Evolutionary conservation across 2,797 vertebrate species (phyloP).

Genomic region (Knipowitschia caucasica): DNA sequence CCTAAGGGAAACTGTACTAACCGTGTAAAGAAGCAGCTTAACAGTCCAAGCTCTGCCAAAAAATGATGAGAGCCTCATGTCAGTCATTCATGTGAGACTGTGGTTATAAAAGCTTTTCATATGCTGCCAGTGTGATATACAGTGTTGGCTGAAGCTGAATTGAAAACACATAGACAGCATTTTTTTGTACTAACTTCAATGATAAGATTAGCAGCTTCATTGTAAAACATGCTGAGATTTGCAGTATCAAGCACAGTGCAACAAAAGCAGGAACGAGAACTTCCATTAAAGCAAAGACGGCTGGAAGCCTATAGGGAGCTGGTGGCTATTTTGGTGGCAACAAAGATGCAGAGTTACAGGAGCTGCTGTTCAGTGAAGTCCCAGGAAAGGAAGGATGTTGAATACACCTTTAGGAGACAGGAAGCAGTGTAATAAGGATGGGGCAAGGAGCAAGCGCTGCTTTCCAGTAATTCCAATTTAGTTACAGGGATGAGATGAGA

Average conservation of each 20-base stretch:
- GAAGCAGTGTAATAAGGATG: slow-evolving; percentile 49
- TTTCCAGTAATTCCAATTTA: slow-evolving; percentile 51
- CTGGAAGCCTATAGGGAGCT: slow-evolving; percentile 46
- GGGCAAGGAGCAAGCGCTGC: slow-evolving; percentile 41
- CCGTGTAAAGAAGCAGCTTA: slow-evolving; percentile 28
- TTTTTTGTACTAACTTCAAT: slow-evolving; percentile 4
- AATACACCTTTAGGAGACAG: slow-evolving; percentile 27
- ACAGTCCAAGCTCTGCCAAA: slow-evolving; percentile 12
- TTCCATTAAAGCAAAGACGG: slow-evolving; percentile 25
- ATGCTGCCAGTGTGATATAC: slow-evolving; percentile 11
- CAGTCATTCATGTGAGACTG: slow-evolving; percentile 14
- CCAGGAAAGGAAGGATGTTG: slow-evolving; percentile 38
- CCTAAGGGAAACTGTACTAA: slow-evolving; percentile 33
- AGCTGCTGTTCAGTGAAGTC: slow-evolving; percentile 43
- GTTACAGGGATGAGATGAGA: slow-evolving; percentile 38
- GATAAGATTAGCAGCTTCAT: slow-evolving; percentile 12
- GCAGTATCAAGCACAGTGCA: slow-evolving; percentile 3
- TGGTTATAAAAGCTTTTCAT: slow-evolving; percentile 20
- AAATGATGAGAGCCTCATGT: slow-evolving; percentile 20
- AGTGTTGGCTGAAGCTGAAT: slow-evolving; percentile 4
- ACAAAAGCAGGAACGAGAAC: slow-evolving; percentile 27
- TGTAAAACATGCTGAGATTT: slow-evolving; percentile 9
- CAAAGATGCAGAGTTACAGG: slow-evolving; percentile 45
- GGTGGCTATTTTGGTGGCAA: slow-evolving; percentile 63
- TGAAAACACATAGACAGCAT: neutral